Conservation (phyloP, 2,797 vertebrate genomes). For the Halcyon badia region DNA sequence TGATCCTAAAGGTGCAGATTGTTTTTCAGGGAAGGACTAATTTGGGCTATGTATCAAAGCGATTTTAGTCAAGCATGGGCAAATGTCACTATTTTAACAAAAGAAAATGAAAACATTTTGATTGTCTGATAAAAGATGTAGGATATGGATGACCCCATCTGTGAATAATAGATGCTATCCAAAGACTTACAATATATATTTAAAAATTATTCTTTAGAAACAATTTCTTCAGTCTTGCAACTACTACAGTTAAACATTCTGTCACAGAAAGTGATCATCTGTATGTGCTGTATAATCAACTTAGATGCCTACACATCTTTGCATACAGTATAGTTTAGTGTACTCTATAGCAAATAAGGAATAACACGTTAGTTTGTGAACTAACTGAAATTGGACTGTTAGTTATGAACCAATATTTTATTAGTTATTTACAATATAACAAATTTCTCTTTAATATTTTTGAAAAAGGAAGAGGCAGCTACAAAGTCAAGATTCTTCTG, state of each 20-base stretch:
- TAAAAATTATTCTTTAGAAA: slow-evolving; percentile 2
- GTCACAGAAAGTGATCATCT: slow-evolving; percentile 35
- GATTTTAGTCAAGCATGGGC: slow-evolving; percentile 31
- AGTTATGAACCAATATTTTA: not conserved
- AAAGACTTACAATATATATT: slow-evolving; percentile 33
- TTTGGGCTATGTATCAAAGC: slow-evolving; percentile 56
- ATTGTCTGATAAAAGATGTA: slow-evolving; percentile 45
- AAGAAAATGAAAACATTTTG: slow-evolving; percentile 14
- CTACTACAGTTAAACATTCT: slow-evolving; percentile 13
- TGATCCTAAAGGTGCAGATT: slow-evolving; percentile 55
- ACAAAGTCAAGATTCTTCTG: not conserved
- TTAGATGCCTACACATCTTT: not conserved
- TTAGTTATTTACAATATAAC: accelerated
- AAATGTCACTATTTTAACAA: not conserved
- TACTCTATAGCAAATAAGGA: not conserved
- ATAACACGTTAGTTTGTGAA: not conserved
- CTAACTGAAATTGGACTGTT: not conserved
- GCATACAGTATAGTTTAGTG: not conserved
- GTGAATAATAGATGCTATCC: slow-evolving; percentile 32
- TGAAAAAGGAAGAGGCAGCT: not conserved
- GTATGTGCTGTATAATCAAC: not conserved
- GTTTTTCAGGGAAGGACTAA: slow-evolving; percentile 62
- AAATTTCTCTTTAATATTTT: not conserved
- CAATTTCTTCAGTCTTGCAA: not conserved
- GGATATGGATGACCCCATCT: not conserved